Base-by-base conservation (phyloP, 2,797 vertebrate species). In the Cirrhinus molitorella region DNA sequence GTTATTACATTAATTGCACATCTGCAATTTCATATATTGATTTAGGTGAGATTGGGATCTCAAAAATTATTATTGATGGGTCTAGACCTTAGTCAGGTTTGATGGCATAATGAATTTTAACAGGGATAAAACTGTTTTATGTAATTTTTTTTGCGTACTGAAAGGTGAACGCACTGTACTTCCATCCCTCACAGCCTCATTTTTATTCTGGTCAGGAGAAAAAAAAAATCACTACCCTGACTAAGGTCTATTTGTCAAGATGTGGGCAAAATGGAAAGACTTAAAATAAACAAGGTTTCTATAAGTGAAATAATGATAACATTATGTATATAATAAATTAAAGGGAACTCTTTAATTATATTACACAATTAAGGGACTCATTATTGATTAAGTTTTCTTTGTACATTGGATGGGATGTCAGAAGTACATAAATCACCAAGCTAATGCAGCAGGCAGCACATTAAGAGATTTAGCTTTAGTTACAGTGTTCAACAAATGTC, bases 401-500 rank as follows among this genome's bases (percentile, higher is more conserved):
- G 16, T 49, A 61, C 31, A 23, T 23, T 74, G 31, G 34, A 23
- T 23, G 23, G 9, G 17, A 78, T 63, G 75, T 78, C 34, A 17
- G 51, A 37, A 37, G 51, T 13, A 28, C 75, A 43, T 45, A 57
- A 61, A 61, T 78, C 23, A 78, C 5, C 23, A 43, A 77, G 40
- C n/a, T 74, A 45, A 65, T n/a, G 4, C 40, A 78, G 17, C 11
- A 78, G 25, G 11, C 57, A 78, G 40, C 57, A 21, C 23, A 49
- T 78, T 19, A 19, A 28, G 57, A 45, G 37, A 59, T 76, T 28
- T 59, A 78, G 40, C 23, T 78, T 31, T 65, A 47, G 23, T 65
- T 31, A 65, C 57, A 47, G 17, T 34, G 14, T 63, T 31, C 25
- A 49, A 78, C 47, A 65, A 78, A 78, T 78, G 75, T 78, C 57